Percentiles rank a stretch among this genome's conserved stretches.
Conservation (phyloP, 2,113 vertebrate genomes). For the Piaya cayana region DNA sequence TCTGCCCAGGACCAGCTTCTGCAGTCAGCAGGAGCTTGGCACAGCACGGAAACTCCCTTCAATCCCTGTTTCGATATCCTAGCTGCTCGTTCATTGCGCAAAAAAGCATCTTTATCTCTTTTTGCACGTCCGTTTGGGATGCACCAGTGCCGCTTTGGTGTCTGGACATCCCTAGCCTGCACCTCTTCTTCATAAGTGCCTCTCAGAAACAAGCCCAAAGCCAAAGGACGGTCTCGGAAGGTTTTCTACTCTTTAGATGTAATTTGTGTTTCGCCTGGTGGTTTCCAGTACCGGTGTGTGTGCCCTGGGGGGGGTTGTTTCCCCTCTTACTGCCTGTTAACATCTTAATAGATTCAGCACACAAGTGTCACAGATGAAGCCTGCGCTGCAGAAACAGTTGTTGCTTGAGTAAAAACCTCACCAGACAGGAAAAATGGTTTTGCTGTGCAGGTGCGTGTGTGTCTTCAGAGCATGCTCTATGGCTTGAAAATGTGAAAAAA, state of each 20-base stretch:
- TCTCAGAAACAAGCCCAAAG: background rate
- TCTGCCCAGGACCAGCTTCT: background rate
- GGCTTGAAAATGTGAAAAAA: background rate
- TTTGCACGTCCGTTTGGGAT: accelerated
- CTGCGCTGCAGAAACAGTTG: background rate
- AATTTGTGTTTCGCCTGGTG: background rate
- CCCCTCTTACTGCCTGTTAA: background rate
- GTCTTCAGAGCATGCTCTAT: background rate
- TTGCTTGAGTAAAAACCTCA: background rate
- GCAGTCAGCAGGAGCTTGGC: background rate
- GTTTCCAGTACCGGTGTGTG: background rate
- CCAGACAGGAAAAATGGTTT: constrained; percentile 19
- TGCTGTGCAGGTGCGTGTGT: background rate
- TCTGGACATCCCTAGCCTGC: background rate
- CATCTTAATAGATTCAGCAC: background rate
- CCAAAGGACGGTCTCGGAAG: background rate
- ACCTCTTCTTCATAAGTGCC: background rate
- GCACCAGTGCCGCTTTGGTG: background rate
- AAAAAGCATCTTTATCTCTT: background rate
- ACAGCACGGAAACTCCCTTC: background rate
- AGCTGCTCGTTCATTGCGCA: background rate
- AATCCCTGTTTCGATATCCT: too few relatives aligned
- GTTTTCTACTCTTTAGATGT: background rate
- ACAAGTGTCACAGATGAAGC: background rate
- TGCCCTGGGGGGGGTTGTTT: background rate